Evolutionary conservation across 2,797 vertebrate species (phyloP).

Genomic region (Octomys mimax): DNA sequence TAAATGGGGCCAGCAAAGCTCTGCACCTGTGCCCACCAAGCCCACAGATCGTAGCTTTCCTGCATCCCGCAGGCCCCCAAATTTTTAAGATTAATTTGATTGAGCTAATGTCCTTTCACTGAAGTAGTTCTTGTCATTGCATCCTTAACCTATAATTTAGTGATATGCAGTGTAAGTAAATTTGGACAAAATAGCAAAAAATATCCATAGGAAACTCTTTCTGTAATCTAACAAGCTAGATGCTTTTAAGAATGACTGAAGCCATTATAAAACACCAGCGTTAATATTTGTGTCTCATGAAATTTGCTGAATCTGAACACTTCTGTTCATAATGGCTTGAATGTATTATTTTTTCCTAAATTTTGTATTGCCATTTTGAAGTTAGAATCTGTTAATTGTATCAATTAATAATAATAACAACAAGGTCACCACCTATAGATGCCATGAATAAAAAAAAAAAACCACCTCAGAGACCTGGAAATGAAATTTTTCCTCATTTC

Average conservation of each 20-base stretch:
- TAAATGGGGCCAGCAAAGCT: too few relatives aligned
- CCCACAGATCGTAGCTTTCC: too few relatives aligned
- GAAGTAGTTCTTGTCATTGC: background rate
- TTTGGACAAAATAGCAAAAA: background rate
- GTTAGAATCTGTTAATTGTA: background rate
- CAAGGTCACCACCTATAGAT: background rate
- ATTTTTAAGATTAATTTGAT: background rate
- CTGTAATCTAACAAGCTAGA: background rate
- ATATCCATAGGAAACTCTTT: background rate
- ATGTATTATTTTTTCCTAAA: background rate
- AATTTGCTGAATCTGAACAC: background rate
- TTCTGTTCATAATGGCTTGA: background rate
- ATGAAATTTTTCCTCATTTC: background rate
- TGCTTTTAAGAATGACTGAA: background rate
- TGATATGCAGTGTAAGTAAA: background rate
- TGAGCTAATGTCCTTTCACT: background rate
- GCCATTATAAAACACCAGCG: background rate
- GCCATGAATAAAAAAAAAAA: background rate
- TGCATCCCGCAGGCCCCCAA: background rate
- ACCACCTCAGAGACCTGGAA: background rate
- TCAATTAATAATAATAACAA: background rate
- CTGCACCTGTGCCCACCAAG: too few relatives aligned
- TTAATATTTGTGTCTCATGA: background rate
- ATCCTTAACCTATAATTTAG: background rate
- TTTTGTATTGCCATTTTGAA: background rate